Evolutionary conservation across 92 coral and sea anemone genomes (phyloP).

Genomic region (Meandrina meandrites): DNA sequence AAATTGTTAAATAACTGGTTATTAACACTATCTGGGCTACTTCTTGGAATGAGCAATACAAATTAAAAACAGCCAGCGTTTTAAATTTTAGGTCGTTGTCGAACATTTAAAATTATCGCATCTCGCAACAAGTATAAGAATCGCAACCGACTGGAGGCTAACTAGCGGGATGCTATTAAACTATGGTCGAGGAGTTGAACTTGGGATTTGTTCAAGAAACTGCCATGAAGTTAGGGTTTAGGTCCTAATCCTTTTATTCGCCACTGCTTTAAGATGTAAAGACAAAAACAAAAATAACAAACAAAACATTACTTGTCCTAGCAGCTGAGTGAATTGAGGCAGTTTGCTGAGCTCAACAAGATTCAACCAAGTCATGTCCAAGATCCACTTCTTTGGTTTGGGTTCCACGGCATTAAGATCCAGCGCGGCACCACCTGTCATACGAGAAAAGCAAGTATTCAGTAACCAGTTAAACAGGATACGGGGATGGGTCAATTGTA

Average conservation of each 20-base stretch:
- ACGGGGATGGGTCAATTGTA: background rate
- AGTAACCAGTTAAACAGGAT: background rate
- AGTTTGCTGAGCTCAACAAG: constrained; percentile 91
- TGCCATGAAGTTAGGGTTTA: too few species aligned
- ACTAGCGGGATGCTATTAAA: too few species aligned
- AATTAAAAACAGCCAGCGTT: background rate
- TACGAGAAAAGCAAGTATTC: background rate
- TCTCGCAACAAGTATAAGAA: background rate
- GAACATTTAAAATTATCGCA: background rate
- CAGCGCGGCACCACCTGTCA: constrained; percentile 96
- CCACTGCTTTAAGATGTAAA: too few species aligned
- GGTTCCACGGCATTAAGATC: constrained; percentile 98
- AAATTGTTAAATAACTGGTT: too few species aligned
- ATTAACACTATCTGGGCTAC: background rate
- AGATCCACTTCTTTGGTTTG: constrained; percentile 99
- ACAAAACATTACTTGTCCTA: constrained; percentile 80
- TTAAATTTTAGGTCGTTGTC: background rate
- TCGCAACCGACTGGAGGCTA: background rate
- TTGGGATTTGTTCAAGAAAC: too few species aligned
- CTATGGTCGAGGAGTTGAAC: too few species aligned
- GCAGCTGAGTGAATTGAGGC: constrained; percentile 96
- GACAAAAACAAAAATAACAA: too few species aligned
- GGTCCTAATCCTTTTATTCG: too few species aligned
- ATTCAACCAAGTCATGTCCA: constrained; percentile 98
- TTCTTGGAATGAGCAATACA: background rate